phyloP scores from a whole-genome alignment of 2,113 vertebrate species.

The Oceanites oceanicus region DNA sequence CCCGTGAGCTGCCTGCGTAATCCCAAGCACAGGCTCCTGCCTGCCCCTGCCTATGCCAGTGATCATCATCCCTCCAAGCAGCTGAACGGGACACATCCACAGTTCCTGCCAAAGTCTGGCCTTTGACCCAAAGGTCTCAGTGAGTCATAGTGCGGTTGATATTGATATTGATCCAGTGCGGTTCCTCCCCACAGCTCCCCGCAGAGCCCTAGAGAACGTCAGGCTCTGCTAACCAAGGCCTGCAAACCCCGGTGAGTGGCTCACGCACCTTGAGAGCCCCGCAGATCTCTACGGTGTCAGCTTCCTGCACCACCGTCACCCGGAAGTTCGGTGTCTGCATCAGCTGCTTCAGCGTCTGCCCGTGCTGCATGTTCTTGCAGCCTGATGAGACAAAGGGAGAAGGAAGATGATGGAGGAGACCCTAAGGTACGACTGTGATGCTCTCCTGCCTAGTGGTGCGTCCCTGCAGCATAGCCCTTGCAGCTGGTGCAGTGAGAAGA shows the following conservation, averaged over 20 bases:
- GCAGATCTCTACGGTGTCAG: constrained; percentile 95
- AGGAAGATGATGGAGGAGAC: background rate
- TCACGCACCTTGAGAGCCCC: constrained; percentile 91
- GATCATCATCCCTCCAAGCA: background rate
- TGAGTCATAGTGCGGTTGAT: background rate
- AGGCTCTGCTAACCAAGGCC: background rate
- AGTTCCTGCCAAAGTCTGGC: background rate
- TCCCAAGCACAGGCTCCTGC: background rate
- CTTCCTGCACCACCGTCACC: constrained; percentile 89
- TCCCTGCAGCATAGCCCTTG: background rate
- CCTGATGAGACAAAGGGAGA: constrained; percentile 65
- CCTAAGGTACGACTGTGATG: background rate
- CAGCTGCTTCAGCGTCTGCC: constrained; percentile 87
- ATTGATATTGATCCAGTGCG: too few species aligned
- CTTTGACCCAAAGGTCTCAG: background rate
- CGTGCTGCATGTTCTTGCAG: constrained; percentile 80
- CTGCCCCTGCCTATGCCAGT: background rate
- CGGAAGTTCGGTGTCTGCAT: constrained; percentile 95
- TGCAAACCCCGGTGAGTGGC: background rate
- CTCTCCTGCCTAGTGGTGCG: background rate
- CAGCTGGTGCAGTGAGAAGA: background rate
- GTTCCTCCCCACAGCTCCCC: background rate
- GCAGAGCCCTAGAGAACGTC: background rate
- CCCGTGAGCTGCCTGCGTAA: background rate
- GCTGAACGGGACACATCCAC: background rate